Evolutionary conservation across 2,888 invertebrate genomes (phyloP), one percentile per base, ranked within the genome.

Genomic region (Spodoptera littoralis): DNA sequence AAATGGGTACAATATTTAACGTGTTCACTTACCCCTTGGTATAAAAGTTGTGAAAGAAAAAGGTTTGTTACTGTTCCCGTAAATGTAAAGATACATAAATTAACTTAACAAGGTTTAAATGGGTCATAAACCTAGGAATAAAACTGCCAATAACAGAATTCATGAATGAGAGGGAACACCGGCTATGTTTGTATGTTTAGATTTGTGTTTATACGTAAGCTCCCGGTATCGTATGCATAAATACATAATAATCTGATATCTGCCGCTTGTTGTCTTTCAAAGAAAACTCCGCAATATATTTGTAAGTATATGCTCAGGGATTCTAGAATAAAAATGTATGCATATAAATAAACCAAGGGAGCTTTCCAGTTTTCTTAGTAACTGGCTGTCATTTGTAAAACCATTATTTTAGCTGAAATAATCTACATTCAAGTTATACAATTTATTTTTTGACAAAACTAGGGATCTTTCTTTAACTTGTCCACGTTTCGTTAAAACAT

Each of bases 141-240:
- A 71, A 71, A 50, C 43, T 59, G 46, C 61, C 55, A 66, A 55
- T 71, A 66, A 66, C 67, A 36, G 55, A 61, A 55, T 61, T 53
- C 49, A 57, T 67, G 73, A 72, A 67, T 71, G 62, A 49, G 52
- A 59, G 18, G 49, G 50, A 52, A 56, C 45, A 52, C 51, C 54
- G 24, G 46, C 18, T 55, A 44, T 60, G 43, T 52, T 22, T 52
- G 24, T 42, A 59, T 44, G 43, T 55, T 54, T 56, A 36, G 36
- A 46, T 67, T 54, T 72, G 53, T 72, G 44, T 62, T 59, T 52
- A 27, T 49, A 59, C 43, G 55, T 49, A 67, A 62, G 59, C 70
- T 52, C 45, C 43, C 42, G 56, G 48, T 54, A 57, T 53, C 68
- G 52, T 45, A 43, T 68, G 57, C 48, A 58, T 72, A 53, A 65